Percentiles rank a stretch among this genome's conserved stretches.
Evolutionary conservation across 2,113 vertebrate genomes (phyloP).

Genomic region (Reinhardtius hippoglossoides): DNA sequence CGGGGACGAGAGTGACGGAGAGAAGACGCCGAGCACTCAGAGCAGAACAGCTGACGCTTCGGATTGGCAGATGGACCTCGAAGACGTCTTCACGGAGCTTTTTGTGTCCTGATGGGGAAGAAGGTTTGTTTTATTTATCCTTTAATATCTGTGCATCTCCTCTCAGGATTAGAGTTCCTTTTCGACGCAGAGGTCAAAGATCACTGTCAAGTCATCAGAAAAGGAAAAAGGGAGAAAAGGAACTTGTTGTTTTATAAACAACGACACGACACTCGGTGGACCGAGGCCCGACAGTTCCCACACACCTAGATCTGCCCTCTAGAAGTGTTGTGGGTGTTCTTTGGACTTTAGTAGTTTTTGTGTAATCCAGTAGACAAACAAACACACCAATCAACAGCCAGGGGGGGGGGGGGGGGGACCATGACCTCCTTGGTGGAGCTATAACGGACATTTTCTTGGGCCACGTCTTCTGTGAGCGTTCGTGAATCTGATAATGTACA

Average conservation of each 20-base stretch:
- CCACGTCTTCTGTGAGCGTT: background rate
- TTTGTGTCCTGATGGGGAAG: conserved; percentile 57
- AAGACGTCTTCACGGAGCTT: conserved; percentile 41
- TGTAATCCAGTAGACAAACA: no score
- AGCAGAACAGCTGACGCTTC: conserved; percentile 52
- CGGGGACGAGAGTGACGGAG: conserved; percentile 28
- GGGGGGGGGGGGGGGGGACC: no score
- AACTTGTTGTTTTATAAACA: background rate
- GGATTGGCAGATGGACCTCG: conserved; percentile 39
- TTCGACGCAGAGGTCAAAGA: background rate
- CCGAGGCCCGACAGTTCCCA: no score
- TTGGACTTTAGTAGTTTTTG: no score
- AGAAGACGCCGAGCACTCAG: conserved; percentile 37
- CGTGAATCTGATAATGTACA: conserved; percentile 13
- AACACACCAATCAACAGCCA: no score
- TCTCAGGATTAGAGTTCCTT: conserved; percentile 14
- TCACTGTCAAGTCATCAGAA: background rate
- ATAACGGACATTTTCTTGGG: no score
- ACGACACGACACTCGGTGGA: no score
- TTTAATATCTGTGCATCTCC: conserved; percentile 21
- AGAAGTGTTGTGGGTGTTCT: no score
- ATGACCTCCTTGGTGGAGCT: no score
- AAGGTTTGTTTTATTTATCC: conserved; percentile 18
- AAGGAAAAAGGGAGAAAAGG: no score
- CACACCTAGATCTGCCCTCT: no score